Evolutionary conservation across 2,797 vertebrate species (phyloP), one percentile per base, ranked within the genome.

Genomic region (Neopelma chrysocephalum): DNA sequence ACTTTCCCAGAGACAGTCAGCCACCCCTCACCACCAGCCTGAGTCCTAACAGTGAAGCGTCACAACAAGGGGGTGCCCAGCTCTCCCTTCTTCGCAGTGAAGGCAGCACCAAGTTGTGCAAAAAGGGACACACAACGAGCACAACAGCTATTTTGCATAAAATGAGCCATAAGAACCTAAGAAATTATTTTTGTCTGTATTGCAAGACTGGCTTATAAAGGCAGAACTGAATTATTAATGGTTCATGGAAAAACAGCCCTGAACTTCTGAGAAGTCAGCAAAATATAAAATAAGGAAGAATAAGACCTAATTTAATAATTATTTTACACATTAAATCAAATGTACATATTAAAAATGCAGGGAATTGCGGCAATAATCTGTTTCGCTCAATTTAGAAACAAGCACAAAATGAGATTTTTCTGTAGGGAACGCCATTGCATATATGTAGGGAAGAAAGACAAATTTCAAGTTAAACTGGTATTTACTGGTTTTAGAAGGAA

Each of bases 21-120:
- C 23, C 22, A 15, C 15, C 21, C 21, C n/a, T 36, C 31, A 27
- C 27, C 0, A 0, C 53, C 60, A 80, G 36, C 29, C 40, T 12
- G 23, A 69, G 31, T 69, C 47, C 66, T 70, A 38, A 34, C 1
- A 43, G 10, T 15, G 34, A 51, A 60, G 14, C 40, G 22, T 36
- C 25, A 26, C 36, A 54, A 9, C 10, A 56, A 60, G 31, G 15
- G 53, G 13, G 32, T 31, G 12, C 32, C 18, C 36, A 77, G 36
- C 10, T 23, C 17, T 43, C 25, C 17, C 25, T 42, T 48, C 56
- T 13, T 86, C 69, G 29, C 7, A 77, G 38, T 0, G 2, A 53
- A 84, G 40, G 40, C 27, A 54, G 25, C 56, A 65, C 11, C 27
- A 57, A 11, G 11, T 12, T 3, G 0, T 38, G 58, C 1, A 3